Conservation (phyloP, 2,797 vertebrate species). For the Ataeniobius toweri region DNA sequence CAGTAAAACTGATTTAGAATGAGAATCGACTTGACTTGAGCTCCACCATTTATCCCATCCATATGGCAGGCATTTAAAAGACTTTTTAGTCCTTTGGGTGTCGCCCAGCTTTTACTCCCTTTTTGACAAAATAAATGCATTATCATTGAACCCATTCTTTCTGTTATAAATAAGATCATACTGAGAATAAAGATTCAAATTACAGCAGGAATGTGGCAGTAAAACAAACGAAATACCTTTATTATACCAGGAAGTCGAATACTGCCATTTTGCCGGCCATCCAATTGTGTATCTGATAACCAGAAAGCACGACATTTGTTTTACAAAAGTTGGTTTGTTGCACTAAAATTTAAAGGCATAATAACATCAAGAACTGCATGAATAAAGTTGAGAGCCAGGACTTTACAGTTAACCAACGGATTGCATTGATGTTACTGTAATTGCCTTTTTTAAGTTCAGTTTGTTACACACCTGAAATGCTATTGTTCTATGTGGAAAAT, state of each 20-base stretch:
- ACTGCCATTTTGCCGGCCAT: neutral
- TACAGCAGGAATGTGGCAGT: neutral
- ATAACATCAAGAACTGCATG: neutral
- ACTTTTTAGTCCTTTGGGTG: conserved; percentile 25
- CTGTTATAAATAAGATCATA: neutral
- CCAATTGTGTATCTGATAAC: neutral
- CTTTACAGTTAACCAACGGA: too few relatives aligned
- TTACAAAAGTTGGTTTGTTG: too few relatives aligned
- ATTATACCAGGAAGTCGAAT: neutral
- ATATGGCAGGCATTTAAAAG: conserved; percentile 45
- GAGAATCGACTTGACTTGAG: conserved; percentile 50
- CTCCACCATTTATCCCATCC: conserved; percentile 38
- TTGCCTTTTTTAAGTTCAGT: neutral
- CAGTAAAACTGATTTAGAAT: conserved; percentile 52
- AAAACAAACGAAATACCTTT: neutral
- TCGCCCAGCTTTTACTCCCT: neutral
- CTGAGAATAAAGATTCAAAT: neutral
- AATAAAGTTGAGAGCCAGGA: too few relatives aligned
- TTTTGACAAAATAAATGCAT: neutral
- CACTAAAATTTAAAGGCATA: too few relatives aligned
- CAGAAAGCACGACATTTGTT: too few relatives aligned
- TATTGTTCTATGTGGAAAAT: neutral
- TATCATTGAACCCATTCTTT: neutral
- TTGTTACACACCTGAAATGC: neutral
- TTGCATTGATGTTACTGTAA: neutral